Evolutionary conservation across 2,797 vertebrate species (phyloP).

Genomic region (Tapera naevia): DNA sequence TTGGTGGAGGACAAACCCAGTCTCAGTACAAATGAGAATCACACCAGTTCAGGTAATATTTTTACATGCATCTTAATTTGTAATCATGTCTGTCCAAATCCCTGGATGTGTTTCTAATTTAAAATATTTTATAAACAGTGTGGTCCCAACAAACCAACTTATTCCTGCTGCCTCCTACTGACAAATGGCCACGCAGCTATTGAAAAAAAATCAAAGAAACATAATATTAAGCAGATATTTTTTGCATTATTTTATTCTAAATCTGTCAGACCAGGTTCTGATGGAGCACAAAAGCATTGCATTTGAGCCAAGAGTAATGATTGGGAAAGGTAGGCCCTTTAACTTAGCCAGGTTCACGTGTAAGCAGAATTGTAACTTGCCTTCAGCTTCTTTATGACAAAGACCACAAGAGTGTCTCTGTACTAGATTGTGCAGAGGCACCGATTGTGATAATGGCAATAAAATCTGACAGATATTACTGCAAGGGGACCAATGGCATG

Average conservation of each 20-base stretch:
- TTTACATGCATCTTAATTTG: not conserved
- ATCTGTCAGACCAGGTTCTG: not conserved
- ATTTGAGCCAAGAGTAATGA: not conserved
- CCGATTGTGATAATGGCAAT: not conserved
- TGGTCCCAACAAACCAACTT: not conserved
- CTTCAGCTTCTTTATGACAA: not conserved
- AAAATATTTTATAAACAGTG: not conserved
- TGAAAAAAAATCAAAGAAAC: not conserved
- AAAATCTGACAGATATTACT: not conserved
- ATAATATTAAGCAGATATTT: not conserved
- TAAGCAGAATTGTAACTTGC: not conserved
- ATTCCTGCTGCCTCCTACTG: not conserved
- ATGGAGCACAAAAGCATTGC: not conserved
- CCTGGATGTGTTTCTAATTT: not conserved
- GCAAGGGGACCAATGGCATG: not conserved
- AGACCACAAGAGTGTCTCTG: not conserved
- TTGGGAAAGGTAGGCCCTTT: not conserved
- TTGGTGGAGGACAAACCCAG: not conserved
- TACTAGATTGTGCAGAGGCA: not conserved
- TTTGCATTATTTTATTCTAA: conserved; percentile 13
- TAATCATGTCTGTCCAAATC: not conserved
- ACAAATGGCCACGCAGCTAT: conserved; percentile 30
- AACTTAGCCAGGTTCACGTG: not conserved
- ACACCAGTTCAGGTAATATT: not conserved
- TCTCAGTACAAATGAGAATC: not conserved